Conservation (phyloP, 2,888 invertebrate species). For the Ptycholaimellus sp. region DNA sequence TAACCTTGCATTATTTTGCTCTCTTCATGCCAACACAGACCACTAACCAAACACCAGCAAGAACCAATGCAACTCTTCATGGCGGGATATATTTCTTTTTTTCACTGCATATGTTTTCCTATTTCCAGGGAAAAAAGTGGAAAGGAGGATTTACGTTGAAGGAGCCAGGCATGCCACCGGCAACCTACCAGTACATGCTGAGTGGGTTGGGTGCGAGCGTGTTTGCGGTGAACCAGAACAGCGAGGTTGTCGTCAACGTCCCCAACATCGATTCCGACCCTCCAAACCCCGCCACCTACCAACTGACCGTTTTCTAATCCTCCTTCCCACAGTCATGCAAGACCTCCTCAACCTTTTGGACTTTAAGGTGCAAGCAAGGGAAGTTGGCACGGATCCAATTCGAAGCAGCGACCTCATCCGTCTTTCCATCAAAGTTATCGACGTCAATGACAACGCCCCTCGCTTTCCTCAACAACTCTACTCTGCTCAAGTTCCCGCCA, state of each 20-base stretch:
- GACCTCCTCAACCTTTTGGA: neutral
- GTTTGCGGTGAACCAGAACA: conserved; percentile 23
- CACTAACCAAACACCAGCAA: no score
- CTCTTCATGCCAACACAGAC: no score
- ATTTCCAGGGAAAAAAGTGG: neutral
- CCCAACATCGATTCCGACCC: conserved; percentile 19
- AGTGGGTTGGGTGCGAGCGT: conserved; percentile 22
- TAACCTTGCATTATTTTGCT: no score
- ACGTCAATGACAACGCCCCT: conserved; percentile 20
- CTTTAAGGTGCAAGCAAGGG: conserved; percentile 19
- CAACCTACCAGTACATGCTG: conserved; percentile 24
- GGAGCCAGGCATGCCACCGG: conserved; percentile 25
- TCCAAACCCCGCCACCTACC: conserved; percentile 18
- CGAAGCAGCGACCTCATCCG: conserved; percentile 18
- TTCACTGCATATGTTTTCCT: no score
- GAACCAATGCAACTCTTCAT: neutral
- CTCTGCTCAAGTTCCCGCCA: conserved; percentile 17
- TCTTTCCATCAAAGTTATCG: conserved; percentile 21
- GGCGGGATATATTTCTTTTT: neutral
- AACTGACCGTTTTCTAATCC: conserved; percentile 14
- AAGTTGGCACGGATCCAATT: conserved; percentile 21
- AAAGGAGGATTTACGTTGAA: conserved; percentile 9
- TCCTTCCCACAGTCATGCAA: neutral
- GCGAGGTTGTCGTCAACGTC: conserved; percentile 22
- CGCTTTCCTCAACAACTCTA: conserved; percentile 16